Conservation (phyloP, 1,140 invertebrate genomes). For the Paralvinella palmiformis region DNA sequence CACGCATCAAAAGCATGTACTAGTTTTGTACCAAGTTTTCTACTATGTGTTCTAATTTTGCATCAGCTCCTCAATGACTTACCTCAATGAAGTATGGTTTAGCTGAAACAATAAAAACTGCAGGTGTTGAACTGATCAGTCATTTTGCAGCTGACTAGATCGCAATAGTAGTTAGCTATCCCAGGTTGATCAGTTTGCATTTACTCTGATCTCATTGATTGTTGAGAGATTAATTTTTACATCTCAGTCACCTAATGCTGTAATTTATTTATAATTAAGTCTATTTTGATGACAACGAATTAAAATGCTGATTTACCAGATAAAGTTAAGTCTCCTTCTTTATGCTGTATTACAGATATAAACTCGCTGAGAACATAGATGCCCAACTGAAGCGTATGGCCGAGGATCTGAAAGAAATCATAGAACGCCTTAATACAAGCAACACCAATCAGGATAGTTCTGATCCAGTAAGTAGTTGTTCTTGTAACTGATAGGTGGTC, state of each 20-base stretch:
- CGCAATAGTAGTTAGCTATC: too few relatives aligned
- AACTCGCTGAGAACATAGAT: constrained; percentile 81
- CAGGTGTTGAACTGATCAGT: too few relatives aligned
- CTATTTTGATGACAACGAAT: too few relatives aligned
- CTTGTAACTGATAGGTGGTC: background rate
- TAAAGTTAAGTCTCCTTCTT: too few relatives aligned
- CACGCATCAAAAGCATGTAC: background rate
- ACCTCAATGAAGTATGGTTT: background rate
- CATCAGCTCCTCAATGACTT: background rate
- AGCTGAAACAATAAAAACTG: too few relatives aligned
- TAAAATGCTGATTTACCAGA: too few relatives aligned
- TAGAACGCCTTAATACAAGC: constrained; percentile 88
- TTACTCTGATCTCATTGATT: too few relatives aligned
- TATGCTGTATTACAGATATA: constrained; percentile 57
- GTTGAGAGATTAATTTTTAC: too few relatives aligned
- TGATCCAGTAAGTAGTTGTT: constrained; percentile 66
- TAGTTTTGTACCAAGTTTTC: background rate
- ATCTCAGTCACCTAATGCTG: too few relatives aligned
- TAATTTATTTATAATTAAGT: background rate
- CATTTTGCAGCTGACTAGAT: too few relatives aligned
- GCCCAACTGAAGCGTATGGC: constrained; percentile 90
- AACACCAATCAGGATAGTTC: constrained; percentile 68
- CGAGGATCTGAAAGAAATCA: constrained; percentile 89
- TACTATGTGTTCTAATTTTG: background rate
- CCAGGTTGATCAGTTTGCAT: too few relatives aligned